These are phyloP conservation scores for Notamacropus eugenii DNA, from an alignment of 2,797 vertebrate genomes.

Conservation along the genomic window DNA sequence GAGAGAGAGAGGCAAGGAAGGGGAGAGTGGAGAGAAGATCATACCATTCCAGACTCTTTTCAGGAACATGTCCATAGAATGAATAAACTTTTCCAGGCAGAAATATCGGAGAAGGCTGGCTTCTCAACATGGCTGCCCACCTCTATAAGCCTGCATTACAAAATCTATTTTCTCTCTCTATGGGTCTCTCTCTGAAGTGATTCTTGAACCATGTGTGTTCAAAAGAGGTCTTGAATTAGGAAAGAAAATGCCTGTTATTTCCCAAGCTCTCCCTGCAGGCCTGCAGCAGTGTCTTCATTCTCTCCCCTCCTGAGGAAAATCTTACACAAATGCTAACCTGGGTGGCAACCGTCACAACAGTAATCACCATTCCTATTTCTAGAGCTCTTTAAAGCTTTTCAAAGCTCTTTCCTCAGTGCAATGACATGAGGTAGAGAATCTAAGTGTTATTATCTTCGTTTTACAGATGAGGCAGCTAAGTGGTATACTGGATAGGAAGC, in stretches of 20 bases:
- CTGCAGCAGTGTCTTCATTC: not conserved
- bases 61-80: not conserved
- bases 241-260: not conserved
- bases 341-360: not conserved
- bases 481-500: not conserved
- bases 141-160: not conserved
- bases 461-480: not conserved
- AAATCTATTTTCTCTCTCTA: not conserved
- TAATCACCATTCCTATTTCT: not conserved
- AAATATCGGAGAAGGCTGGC: not conserved
- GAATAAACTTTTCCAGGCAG: not conserved
- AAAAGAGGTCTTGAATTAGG: not conserved
- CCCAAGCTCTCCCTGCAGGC: not conserved
- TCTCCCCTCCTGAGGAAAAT: not conserved
- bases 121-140: not conserved
- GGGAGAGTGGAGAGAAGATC: too few relatives aligned
- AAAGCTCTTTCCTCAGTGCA: not conserved
- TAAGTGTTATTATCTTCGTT: not conserved
- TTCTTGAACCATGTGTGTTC: not conserved
- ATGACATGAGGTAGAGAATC: not conserved
- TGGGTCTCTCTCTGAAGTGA: not conserved
- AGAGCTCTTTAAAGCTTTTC: not conserved
- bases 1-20: accelerated
- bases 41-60: not conserved
- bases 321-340: not conserved